phyloP scores from a whole-genome alignment of 2,113 vertebrate genomes.

The Poeciliopsis prolifica region DNA sequence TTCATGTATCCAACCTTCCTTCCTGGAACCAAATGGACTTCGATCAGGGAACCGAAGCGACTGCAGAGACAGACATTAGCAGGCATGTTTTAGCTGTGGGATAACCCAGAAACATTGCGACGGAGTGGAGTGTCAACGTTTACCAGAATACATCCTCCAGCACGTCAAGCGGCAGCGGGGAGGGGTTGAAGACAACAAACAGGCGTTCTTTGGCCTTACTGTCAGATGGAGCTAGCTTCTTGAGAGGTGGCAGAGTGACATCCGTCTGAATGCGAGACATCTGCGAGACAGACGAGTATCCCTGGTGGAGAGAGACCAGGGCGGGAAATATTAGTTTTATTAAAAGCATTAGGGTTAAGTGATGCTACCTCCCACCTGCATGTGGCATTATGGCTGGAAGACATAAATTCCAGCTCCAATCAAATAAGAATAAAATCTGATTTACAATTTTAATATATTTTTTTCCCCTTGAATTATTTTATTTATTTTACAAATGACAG shows the following conservation, averaged over 20 bases:
- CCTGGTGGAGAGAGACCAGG: constrained; percentile 37
- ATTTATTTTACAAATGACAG: too few relatives aligned
- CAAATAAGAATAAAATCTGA: too few relatives aligned
- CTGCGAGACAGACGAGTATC: constrained; percentile 63
- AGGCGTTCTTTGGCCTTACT: constrained; percentile 90
- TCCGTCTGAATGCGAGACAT: constrained; percentile 89
- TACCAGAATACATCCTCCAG: constrained; percentile 97
- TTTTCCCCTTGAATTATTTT: too few relatives aligned
- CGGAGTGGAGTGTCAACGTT: constrained; percentile 3
- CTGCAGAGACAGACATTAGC: constrained; percentile 61
- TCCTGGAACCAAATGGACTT: constrained; percentile 91
- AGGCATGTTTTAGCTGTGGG: constrained; percentile 2
- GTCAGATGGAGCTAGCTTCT: constrained; percentile 89
- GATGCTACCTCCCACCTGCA: too few relatives aligned
- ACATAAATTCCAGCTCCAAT: too few relatives aligned
- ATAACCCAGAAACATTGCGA: neutral
- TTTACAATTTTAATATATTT: too few relatives aligned
- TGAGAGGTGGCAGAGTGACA: constrained; percentile 85
- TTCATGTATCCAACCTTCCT: constrained; percentile 95
- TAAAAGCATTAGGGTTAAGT: too few relatives aligned
- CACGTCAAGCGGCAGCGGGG: constrained; percentile 87
- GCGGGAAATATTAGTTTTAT: too few relatives aligned
- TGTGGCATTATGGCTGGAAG: too few relatives aligned
- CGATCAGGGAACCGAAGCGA: constrained; percentile 91
- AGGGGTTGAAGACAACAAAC: constrained; percentile 94